These are phyloP conservation scores for Lerema accius DNA, from an alignment of 1,140 invertebrate species.

Conservation along the genomic window DNA sequence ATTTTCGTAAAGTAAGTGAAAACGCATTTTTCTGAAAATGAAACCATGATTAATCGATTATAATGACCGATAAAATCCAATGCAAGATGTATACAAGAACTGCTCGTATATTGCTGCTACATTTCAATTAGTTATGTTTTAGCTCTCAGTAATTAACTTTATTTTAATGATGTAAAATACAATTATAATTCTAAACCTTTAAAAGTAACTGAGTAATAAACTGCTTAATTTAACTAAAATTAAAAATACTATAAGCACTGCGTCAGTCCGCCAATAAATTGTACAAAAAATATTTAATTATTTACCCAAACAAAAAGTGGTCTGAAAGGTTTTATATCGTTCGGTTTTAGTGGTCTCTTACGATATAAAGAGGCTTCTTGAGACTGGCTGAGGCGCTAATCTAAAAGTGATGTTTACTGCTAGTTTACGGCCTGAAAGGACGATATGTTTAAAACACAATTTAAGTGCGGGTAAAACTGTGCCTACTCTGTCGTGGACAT, in stretches of 20 bases:
- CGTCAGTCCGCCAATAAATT: neutral
- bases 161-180: no score
- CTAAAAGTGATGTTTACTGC: constrained; percentile 19
- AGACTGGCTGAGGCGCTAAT: constrained; percentile 11
- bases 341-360: constrained; percentile 12
- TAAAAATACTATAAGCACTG: neutral
- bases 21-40: no score
- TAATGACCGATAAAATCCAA: no score
- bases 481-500: neutral
- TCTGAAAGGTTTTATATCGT: constrained; percentile 5
- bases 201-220: no score
- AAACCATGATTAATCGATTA: no score
- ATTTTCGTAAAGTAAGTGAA: no score
- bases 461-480: constrained; percentile 1
- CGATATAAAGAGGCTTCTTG: constrained; percentile 5
- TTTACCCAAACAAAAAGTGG: neutral
- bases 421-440: constrained; percentile 16
- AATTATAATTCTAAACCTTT: no score
- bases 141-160: no score
- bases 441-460: constrained; percentile 9
- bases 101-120: no score
- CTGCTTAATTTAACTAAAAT: neutral
- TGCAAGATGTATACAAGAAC: no score
- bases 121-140: no score
- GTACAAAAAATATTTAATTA: neutral